A percentile compares a stretch with the other conserved stretches of the same genome.
Conservation (phyloP, 2,113 vertebrate species). For the Andinoacara biseriatus region DNA sequence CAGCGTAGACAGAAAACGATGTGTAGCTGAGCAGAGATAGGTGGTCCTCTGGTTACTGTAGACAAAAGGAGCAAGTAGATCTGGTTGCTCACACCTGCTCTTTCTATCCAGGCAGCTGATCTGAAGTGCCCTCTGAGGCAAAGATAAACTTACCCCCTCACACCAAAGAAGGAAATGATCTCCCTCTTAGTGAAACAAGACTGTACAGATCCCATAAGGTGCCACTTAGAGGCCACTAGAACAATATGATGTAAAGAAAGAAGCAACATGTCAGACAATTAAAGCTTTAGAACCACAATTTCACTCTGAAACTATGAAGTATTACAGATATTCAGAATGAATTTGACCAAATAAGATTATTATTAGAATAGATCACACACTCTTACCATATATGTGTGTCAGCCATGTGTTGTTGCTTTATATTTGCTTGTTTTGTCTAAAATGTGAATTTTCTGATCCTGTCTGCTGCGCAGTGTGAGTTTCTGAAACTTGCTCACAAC, state of each 20-base stretch:
- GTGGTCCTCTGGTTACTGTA: conserved; percentile 61
- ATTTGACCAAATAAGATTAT: neutral
- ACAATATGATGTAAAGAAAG: neutral
- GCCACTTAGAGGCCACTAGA: neutral
- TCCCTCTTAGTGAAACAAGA: neutral
- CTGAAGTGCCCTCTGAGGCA: conserved; percentile 18
- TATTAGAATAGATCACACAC: neutral
- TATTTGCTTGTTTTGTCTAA: neutral
- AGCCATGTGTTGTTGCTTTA: neutral
- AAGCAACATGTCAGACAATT: neutral
- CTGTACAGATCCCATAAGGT: neutral
- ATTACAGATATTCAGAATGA: neutral
- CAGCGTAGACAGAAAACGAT: neutral
- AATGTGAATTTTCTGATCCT: neutral
- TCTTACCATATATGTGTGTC: neutral
- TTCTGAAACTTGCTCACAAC: no score
- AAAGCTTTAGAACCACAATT: neutral
- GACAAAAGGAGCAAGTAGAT: conserved; percentile 61
- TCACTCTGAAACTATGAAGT: neutral
- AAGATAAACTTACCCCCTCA: conserved; percentile 33
- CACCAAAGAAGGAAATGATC: conserved; percentile 4
- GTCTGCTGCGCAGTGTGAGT: no score
- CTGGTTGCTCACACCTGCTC: conserved; percentile 57
- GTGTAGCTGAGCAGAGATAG: neutral
- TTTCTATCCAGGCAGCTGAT: conserved; percentile 52